Evolutionary conservation across 2,113 vertebrate genomes (phyloP), one percentile per base, ranked within the genome.

Genomic region (Pantherophis guttatus): DNA sequence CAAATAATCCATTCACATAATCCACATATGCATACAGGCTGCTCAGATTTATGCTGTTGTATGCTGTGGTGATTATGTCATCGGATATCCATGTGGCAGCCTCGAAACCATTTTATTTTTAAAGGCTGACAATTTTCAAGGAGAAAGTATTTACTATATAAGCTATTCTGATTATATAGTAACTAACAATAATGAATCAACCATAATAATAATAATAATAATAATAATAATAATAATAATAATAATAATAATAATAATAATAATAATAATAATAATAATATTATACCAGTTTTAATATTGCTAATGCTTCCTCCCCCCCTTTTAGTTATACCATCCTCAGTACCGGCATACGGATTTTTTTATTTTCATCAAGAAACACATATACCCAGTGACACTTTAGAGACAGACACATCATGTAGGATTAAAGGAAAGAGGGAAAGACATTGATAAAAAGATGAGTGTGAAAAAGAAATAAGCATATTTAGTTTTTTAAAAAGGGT

Each of bases 401-500:
- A 87, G 24, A 39, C 55, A 75, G 59, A 44, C 87, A 55, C 88
- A 57, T 19, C 55, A 4, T 3, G 23, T 90, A 87, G 53, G 21
- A 94, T 94, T 91, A 95, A 94, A 93, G 55, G 48, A 94, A 93
- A 94, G 26, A 12, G 33, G 26, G 55, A 89, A 86, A 88, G 48
- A 44, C 53, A 12, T 17, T 5, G 0, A 91, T 85, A 55, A 89
- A 53, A 86, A 95, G 88, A 94, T 48, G 15, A 96, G 5, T 54
- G 75, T 90, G 86, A 94, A 95, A 94, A 96, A 96, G 95, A 96
- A 96, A 95, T 94, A 93, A 93, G 90, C 92, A 90, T 90, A 86
- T 90, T 90, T 94, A 94, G 88, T 96, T 96, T 92, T 96, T 65
- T 26, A 95, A 93, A 89, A 93, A 92, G 87, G 86, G 23, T 92